Conservation (phyloP, 1,140 invertebrate genomes). For the Choristoneura fumiferana region DNA sequence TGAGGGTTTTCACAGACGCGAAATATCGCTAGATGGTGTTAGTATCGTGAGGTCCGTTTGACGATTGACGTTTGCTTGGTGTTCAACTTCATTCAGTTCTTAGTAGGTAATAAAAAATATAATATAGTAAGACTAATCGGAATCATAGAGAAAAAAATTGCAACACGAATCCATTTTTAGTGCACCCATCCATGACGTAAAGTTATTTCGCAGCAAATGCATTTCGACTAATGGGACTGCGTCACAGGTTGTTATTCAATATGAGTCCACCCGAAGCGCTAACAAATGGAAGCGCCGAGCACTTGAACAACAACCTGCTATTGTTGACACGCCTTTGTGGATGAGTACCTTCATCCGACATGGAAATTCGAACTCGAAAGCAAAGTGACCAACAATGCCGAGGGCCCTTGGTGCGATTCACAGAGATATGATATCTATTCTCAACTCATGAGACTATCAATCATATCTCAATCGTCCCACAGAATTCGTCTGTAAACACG, state of each 20-base stretch:
- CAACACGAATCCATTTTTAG: too few relatives aligned
- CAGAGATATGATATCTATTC: not conserved
- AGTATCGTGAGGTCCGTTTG: too few relatives aligned
- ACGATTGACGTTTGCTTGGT: too few relatives aligned
- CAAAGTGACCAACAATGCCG: constrained; percentile 6
- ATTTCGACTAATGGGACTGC: too few relatives aligned
- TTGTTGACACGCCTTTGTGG: not conserved
- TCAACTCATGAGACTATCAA: not conserved
- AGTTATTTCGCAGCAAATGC: too few relatives aligned
- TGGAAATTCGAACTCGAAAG: constrained; percentile 1
- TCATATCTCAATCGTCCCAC: constrained; percentile 3
- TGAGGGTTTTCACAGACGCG: too few relatives aligned
- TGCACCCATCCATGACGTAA: too few relatives aligned
- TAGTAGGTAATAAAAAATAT: too few relatives aligned
- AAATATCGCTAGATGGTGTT: too few relatives aligned
- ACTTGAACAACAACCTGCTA: not conserved
- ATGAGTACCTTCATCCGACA: not conserved
- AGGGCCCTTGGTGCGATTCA: constrained; percentile 6
- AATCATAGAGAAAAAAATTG: too few relatives aligned
- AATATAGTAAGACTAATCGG: too few relatives aligned
- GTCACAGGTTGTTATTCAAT: not conserved
- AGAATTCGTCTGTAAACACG: not conserved
- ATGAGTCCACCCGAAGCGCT: not conserved
- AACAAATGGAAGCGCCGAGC: not conserved
- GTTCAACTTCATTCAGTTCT: too few relatives aligned